Base-by-base conservation (phyloP, 2,888 invertebrate genomes). In the Xestia rhomboidea region DNA sequence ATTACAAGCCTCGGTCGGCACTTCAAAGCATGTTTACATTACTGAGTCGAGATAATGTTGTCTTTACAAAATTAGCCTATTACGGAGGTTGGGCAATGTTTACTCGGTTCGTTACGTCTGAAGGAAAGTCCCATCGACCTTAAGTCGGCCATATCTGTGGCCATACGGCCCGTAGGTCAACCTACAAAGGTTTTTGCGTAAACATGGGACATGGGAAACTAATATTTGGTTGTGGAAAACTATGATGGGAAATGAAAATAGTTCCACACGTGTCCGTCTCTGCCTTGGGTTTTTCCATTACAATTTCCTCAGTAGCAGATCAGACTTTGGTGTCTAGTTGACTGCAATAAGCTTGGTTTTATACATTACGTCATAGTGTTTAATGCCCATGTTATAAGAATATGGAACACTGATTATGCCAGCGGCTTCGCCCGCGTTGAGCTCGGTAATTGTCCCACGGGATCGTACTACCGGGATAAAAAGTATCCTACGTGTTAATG, bases 51-150 rank as follows among this genome's bases (percentile, higher is more conserved):
- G 93, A 95, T 95, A 93, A 92, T 94, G 95, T 94, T 93, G 94
- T 94, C 94, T 95, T 94, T 94, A 94, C 92, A 92, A 95, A 95
- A 96, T 95, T 95, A 94, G 94, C 94, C 91, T 92, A 94, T 93
- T 92, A 93, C 90, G 90, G 89, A 88, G 86, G 92, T 95, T 94
- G 92, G 90, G 95, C 92, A 95, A 95, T 95, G 93, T 95, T 92
- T 93, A 91, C 90, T 88, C 87, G 90, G 83, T 87, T 90, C 90
- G 89, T 87, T 90, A 91, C 92, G 93, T 93, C 90, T 92, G 89
- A 92, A 93, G 93, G 91, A 92, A 90, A 92, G 91, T 88, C 86
- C 89, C 88, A 82, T 70, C 82, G 87, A 87, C 85, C 83, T 84
- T 68, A 88, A 85, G 79, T 82, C 46, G 81, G 80, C 78, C 86